Base-by-base conservation (phyloP, 35 echinoderm and acorn worm species). In the Lytechinus variegatus region DNA sequence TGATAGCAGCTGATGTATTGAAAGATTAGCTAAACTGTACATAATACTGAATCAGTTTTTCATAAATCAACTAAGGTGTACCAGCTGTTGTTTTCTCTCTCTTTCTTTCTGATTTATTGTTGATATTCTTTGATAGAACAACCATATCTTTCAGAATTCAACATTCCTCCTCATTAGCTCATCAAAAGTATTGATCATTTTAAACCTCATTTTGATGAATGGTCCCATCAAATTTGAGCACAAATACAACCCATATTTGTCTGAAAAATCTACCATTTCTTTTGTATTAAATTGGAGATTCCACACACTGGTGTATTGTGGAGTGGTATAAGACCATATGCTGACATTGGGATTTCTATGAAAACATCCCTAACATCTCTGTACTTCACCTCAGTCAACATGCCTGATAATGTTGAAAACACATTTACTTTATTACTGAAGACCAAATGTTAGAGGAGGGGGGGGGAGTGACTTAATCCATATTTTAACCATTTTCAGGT, bases 11-110 rank as follows among this genome's bases (percentile, higher is more conserved):
- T 79, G 66, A 79, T 79, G 66, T 79, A 79, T 79, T 79, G 66
- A 79, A 79, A 79, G 66, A 79, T n/a, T 79, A 79, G 66, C 66
- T 79, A 79, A 79, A 79, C 66, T 79, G 66, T n/a, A 79, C 66
- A 79, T 79, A 79, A 79, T 79, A 79, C 66, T n/a, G 19, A 79
- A 79, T 79, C 66, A 79, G 66, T 19, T 79, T 79, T 79, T 79
- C 66, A 79, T 79, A 79, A 79, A 79, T 79, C 66, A 79, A 79
- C 19, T 24, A n/a, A 79, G 66, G 66, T 79, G n/a, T 79, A 79
- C 66, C 66, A 79, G 66, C 66, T 79, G 66, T 79, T 79, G 66
- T 79, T 79, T 79, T 79, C 66, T 79, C 21, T 79, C 66, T 71
- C 61, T 71, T 19, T 71, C 60, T 66, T 16, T 13, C 60, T 79